These are phyloP conservation scores for Chaenocephalus aceratus DNA, from an alignment of 2,113 vertebrate species.

Conservation along the genomic window DNA sequence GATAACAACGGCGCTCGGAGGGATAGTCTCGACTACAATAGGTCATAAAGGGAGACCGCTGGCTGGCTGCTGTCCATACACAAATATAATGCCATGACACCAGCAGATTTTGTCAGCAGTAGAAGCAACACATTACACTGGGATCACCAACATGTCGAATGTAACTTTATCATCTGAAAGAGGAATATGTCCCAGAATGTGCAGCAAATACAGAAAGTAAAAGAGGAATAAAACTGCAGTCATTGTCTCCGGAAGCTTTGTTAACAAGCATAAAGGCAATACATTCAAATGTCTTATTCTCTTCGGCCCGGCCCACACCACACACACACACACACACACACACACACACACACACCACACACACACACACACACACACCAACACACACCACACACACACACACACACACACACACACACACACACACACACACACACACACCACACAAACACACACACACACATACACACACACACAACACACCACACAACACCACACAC, in stretches of 20 bases:
- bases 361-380: no score
- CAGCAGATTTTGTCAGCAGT: slow-evolving; percentile 1
- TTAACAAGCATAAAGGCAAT: background rate
- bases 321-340: background rate
- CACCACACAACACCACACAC: no score
- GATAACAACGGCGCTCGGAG: slow-evolving; percentile 51
- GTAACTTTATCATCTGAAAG: background rate
- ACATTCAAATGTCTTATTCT: background rate
- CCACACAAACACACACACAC: no score
- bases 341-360: no score
- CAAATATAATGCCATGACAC: slow-evolving; percentile 18
- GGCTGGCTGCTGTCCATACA: slow-evolving; percentile 33
- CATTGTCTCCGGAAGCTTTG: background rate
- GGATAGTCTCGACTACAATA: slow-evolving; percentile 33
- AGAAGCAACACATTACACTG: background rate
- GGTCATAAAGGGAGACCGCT: slow-evolving; percentile 33
- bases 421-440: no score
- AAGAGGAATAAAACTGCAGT: background rate
- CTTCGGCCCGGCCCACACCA: background rate
- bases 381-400: no score
- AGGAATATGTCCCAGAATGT: background rate
- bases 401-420: no score
- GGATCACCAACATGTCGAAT: slow-evolving; percentile 6
- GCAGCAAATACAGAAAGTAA: background rate
- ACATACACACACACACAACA: no score